Conservation (phyloP, 2,113 vertebrate genomes). For the Anhinga rufa region DNA sequence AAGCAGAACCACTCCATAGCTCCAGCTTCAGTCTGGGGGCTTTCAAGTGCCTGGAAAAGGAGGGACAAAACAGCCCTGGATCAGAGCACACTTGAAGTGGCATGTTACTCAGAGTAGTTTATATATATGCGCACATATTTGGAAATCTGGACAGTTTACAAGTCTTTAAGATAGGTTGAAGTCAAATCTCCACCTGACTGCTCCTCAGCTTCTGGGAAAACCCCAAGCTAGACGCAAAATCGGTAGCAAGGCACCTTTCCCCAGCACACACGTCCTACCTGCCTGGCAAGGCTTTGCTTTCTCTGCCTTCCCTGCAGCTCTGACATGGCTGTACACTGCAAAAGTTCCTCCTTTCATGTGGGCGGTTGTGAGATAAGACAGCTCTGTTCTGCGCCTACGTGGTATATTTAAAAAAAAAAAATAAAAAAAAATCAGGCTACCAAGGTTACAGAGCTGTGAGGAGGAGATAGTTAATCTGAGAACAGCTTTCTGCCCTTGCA, state of each 20-base stretch:
- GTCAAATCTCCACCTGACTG: background rate
- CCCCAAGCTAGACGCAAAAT: background rate
- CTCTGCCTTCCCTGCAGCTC: background rate
- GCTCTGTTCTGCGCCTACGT: background rate
- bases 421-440: background rate
- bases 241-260: background rate
- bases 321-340: background rate
- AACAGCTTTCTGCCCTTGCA: background rate
- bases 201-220: background rate
- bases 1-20: background rate
- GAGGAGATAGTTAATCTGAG: background rate
- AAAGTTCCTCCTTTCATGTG: background rate
- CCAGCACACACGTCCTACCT: background rate
- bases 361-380: background rate
- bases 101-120: background rate
- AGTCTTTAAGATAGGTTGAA: background rate
- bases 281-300: background rate
- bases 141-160: background rate
- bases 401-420: background rate
- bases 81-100: rapidly evolving
- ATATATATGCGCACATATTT: background rate
- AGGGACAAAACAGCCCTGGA: background rate
- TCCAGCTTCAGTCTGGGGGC: background rate
- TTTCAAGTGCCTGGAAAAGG: background rate
- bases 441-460: background rate